phyloP scores from a whole-genome alignment of 2,113 vertebrate genomes.

The Dipodomys stephensi region DNA sequence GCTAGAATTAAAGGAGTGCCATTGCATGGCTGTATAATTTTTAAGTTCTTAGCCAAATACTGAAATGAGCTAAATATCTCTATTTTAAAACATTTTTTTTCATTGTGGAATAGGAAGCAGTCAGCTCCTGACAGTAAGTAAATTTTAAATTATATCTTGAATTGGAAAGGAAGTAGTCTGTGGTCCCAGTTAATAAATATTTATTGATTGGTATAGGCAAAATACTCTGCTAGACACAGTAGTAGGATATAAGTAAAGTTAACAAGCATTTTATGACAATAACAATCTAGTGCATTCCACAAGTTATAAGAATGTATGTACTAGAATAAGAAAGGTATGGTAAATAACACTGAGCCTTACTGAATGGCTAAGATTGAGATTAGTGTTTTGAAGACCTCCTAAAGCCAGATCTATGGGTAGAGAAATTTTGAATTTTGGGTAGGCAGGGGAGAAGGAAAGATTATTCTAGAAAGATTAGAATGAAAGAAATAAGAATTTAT shows the following conservation, averaged over 20 bases:
- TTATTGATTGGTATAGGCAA: background rate
- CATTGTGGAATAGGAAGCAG: background rate
- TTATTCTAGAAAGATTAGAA: background rate
- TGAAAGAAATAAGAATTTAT: background rate
- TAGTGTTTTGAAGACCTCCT: background rate
- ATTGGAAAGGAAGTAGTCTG: background rate
- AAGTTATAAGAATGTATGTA: background rate
- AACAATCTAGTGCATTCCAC: background rate
- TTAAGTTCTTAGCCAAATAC: constrained; percentile 38
- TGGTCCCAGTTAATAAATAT: background rate
- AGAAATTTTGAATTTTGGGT: background rate
- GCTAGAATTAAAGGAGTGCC: no score
- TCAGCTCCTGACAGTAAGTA: constrained; percentile 14
- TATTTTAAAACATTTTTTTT: background rate
- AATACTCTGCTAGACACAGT: constrained; percentile 1
- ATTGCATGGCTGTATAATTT: background rate
- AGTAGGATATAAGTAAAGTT: constrained; percentile 7
- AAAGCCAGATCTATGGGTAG: background rate
- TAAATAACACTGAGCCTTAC: background rate
- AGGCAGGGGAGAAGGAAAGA: background rate
- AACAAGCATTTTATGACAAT: background rate
- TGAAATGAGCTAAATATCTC: background rate
- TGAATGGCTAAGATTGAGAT: background rate
- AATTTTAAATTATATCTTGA: constrained; percentile 24
- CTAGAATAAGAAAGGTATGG: background rate